These are phyloP conservation scores for Mastomys natalensis DNA, from an alignment of 2,113 vertebrate species.

Conservation along the genomic window DNA sequence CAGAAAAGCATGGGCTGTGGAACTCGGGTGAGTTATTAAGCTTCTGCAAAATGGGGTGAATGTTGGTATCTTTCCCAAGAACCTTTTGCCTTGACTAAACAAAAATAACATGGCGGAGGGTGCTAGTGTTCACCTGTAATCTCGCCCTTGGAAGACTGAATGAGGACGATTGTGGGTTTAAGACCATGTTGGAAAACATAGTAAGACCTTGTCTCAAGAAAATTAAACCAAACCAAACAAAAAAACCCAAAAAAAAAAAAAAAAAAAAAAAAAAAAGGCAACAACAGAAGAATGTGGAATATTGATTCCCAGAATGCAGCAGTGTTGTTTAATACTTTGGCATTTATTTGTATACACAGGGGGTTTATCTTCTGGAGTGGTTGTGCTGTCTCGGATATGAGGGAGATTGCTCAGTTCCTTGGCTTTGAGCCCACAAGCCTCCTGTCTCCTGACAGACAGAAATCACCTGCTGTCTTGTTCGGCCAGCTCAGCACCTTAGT, in stretches of 20 bases:
- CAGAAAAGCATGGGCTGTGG: neutral
- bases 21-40: neutral
- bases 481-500: neutral
- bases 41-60: conserved; percentile 1
- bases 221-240: neutral
- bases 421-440: neutral
- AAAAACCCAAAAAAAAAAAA: neutral
- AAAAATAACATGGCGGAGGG: neutral
- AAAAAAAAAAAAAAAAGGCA: neutral
- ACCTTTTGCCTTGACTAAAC: neutral
- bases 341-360: neutral
- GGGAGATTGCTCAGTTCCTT: conserved; percentile 1
- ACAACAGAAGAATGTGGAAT: neutral
- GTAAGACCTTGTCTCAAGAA: neutral
- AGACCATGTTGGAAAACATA: neutral
- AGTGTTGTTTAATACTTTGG: neutral
- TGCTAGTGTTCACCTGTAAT: neutral
- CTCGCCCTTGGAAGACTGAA: neutral
- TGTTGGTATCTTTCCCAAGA: neutral
- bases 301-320: neutral
- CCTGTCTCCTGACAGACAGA: neutral
- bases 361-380: neutral
- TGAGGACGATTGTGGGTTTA: neutral
- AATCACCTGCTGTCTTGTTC: neutral
- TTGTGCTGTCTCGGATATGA: neutral